Conservation (phyloP, 2,797 vertebrate species). For the Dipus sagitta region DNA sequence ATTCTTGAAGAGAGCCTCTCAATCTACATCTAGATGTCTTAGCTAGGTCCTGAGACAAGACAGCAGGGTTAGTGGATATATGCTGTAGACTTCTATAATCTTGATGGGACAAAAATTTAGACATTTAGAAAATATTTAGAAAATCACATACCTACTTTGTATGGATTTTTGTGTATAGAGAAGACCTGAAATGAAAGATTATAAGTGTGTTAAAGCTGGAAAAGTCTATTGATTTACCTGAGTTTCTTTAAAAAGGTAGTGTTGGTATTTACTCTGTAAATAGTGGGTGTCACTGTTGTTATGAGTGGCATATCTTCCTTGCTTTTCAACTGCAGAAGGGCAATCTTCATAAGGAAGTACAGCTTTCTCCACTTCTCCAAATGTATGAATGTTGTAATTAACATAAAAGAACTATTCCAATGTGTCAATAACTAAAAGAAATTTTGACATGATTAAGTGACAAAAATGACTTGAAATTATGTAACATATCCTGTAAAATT, state of each 20-base stretch:
- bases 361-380: background rate
- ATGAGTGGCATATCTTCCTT: background rate
- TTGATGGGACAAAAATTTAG: background rate
- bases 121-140: background rate
- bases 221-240: background rate
- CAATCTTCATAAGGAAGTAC: background rate
- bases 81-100: background rate
- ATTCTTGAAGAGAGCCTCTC: background rate
- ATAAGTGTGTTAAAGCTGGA: background rate
- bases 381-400: background rate
- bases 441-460: background rate
- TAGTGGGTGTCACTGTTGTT: background rate
- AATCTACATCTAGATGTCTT: background rate
- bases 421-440: slow-evolving; percentile 3
- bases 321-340: background rate
- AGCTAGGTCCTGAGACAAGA: background rate
- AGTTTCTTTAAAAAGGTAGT: background rate
- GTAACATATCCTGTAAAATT: background rate
- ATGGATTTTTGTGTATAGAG: background rate
- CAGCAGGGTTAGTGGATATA: fast-evolving
- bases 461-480: background rate
- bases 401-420: background rate
- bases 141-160: background rate
- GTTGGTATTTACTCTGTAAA: background rate
- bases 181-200: background rate